These are phyloP conservation scores for Polyommatus iphigenia DNA, from an alignment of 2,888 invertebrate species.

Conservation along the genomic window DNA sequence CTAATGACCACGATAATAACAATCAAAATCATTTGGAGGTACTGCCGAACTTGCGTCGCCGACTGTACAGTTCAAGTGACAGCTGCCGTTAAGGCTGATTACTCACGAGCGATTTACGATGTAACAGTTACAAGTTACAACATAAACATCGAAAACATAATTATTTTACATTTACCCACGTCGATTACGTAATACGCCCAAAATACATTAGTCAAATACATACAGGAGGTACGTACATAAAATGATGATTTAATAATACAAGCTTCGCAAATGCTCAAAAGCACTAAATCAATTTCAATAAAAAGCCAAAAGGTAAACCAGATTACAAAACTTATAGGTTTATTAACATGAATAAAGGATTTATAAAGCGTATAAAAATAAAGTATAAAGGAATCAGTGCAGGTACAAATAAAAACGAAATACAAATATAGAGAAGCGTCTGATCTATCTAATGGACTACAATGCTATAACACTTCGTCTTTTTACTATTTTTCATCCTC, in stretches of 20 bases:
- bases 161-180: slow-evolving; percentile 35
- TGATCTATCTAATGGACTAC: slow-evolving; percentile 23
- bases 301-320: not conserved
- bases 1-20: slow-evolving; percentile 9
- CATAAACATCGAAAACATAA: slow-evolving; percentile 35
- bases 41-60: slow-evolving; percentile 36
- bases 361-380: not conserved
- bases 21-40: slow-evolving; percentile 30
- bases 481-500: slow-evolving; percentile 23
- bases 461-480: slow-evolving; percentile 25
- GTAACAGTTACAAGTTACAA: slow-evolving; percentile 27
- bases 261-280: too few relatives aligned
- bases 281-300: not conserved
- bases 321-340: not conserved
- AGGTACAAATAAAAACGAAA: slow-evolving; percentile 22
- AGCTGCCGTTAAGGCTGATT: slow-evolving; percentile 55
- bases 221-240: too few relatives aligned
- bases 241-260: too few relatives aligned
- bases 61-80: slow-evolving; percentile 46
- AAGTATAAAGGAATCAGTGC: slow-evolving; percentile 4
- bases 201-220: not conserved
- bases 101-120: slow-evolving; percentile 39
- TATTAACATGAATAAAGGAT: not conserved
- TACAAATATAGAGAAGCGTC: slow-evolving; percentile 12
- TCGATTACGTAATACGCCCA: not conserved